Conservation (phyloP, 2,888 invertebrate genomes). For the Habroteleia sp. region DNA sequence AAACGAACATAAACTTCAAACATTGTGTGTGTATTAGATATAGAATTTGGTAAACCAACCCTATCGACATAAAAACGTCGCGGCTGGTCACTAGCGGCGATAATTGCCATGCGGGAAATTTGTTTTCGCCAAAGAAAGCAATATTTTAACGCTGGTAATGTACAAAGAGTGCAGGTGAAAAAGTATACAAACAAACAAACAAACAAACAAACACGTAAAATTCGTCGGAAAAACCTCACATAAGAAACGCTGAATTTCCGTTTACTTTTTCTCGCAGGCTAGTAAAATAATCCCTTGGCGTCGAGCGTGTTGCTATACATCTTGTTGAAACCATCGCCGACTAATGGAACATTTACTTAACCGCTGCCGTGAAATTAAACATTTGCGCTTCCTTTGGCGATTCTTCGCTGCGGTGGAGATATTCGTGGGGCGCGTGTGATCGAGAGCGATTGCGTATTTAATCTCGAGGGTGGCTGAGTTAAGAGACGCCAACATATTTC, state of each 20-base stretch:
- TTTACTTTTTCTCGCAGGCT: slow-evolving; percentile 35
- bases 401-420: slow-evolving; percentile 21
- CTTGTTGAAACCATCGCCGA: slow-evolving; percentile 34
- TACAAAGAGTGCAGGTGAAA: neutral
- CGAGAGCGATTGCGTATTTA: slow-evolving; percentile 25
- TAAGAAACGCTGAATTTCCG: slow-evolving; percentile 34
- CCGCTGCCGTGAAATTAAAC: slow-evolving; percentile 35
- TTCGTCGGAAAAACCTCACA: slow-evolving; percentile 18
- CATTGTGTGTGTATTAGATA: no score
- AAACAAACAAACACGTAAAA: slow-evolving; percentile 20
- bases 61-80: no score
- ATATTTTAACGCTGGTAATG: slow-evolving; percentile 19
- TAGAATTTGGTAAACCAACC: no score
- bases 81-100: no score
- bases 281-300: slow-evolving; percentile 35
- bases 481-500: slow-evolving; percentile 5
- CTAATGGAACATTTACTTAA: slow-evolving; percentile 45
- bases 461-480: neutral
- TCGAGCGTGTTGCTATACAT: slow-evolving; percentile 32
- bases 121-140: neutral
- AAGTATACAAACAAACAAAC: slow-evolving; percentile 26
- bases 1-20: no score
- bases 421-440: slow-evolving; percentile 17
- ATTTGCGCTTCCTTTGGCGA: slow-evolving; percentile 40
- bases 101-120: neutral